Percentiles rank a stretch among this genome's conserved stretches.
phyloP scores from a whole-genome alignment of 2,888 invertebrate species.

The Exocentrus adspersus region DNA sequence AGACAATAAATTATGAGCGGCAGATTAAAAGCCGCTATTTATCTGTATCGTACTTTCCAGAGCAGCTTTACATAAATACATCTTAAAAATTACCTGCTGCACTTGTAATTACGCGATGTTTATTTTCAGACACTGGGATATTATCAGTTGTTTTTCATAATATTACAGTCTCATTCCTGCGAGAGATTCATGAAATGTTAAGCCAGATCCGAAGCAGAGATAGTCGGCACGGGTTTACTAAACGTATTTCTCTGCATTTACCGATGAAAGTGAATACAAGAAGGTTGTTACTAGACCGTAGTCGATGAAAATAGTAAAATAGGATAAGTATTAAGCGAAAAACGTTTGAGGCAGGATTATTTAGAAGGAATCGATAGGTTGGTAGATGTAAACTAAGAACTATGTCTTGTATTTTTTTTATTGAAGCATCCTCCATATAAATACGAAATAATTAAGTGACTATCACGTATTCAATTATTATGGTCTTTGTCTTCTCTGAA shows the following conservation, averaged over 20 bases:
- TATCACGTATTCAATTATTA: too few relatives aligned
- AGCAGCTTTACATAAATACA: slow-evolving; percentile 19
- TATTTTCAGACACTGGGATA: slow-evolving; percentile 24
- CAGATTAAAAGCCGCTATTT: slow-evolving; percentile 22
- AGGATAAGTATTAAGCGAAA: slow-evolving; percentile 46
- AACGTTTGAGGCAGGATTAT: too few relatives aligned
- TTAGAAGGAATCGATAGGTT: too few relatives aligned
- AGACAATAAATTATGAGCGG: slow-evolving; percentile 18
- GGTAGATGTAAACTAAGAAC: too few relatives aligned
- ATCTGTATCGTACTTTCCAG: slow-evolving; percentile 25
- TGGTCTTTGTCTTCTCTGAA: not conserved
- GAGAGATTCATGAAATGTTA: slow-evolving; percentile 39
- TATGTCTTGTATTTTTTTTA: too few relatives aligned
- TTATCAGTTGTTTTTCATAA: slow-evolving; percentile 34
- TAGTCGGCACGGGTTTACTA: slow-evolving; percentile 28
- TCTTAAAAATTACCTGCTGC: slow-evolving; percentile 13
- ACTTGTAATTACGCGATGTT: slow-evolving; percentile 26
- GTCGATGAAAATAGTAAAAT: slow-evolving; percentile 47
- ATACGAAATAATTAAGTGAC: not conserved
- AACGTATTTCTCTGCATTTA: slow-evolving; percentile 29
- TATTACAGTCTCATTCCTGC: slow-evolving; percentile 31
- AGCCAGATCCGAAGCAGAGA: slow-evolving; percentile 33
- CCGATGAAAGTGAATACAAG: slow-evolving; percentile 42
- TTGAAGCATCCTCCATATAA: too few relatives aligned
- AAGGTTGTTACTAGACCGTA: slow-evolving; percentile 40